Evolutionary conservation across 2,888 invertebrate genomes (phyloP).

Genomic region (Timandra comae): DNA sequence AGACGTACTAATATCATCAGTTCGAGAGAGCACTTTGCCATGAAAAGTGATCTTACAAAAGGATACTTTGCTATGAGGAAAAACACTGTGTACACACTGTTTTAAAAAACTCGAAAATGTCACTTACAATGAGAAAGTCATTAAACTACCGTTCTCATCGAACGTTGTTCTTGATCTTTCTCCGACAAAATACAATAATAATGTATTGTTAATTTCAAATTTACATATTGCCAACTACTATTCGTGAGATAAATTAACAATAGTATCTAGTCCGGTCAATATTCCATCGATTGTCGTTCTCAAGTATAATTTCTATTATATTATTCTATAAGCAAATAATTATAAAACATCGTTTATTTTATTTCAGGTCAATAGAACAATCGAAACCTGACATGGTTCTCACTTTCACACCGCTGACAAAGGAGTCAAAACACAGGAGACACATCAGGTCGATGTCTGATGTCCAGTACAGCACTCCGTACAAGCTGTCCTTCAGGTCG

Average conservation of each 20-base stretch:
- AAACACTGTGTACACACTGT: no score
- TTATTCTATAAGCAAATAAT: background rate
- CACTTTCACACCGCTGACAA: slow-evolving; percentile 54
- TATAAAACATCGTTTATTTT: slow-evolving; percentile 14
- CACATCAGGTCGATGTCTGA: slow-evolving; percentile 72
- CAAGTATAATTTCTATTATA: background rate
- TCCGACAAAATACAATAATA: no score
- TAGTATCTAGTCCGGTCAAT: background rate
- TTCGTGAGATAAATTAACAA: no score
- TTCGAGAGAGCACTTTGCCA: no score
- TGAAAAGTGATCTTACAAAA: no score
- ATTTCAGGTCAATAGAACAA: slow-evolving; percentile 60
- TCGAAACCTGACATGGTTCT: slow-evolving; percentile 37
- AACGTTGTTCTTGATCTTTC: background rate
- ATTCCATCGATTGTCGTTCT: background rate
- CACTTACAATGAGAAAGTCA: no score
- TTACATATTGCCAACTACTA: background rate
- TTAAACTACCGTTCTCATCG: background rate
- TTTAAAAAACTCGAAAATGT: no score
- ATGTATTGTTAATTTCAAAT: background rate
- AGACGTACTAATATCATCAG: no score
- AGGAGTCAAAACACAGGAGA: slow-evolving; percentile 55
- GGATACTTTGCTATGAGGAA: no score
- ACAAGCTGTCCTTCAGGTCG: slow-evolving; percentile 51
- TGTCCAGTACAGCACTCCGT: slow-evolving; percentile 66